Percentiles rank a stretch among this genome's conserved stretches.
phyloP scores from a whole-genome alignment of 2,888 invertebrate species.

The Cenopis cana region DNA sequence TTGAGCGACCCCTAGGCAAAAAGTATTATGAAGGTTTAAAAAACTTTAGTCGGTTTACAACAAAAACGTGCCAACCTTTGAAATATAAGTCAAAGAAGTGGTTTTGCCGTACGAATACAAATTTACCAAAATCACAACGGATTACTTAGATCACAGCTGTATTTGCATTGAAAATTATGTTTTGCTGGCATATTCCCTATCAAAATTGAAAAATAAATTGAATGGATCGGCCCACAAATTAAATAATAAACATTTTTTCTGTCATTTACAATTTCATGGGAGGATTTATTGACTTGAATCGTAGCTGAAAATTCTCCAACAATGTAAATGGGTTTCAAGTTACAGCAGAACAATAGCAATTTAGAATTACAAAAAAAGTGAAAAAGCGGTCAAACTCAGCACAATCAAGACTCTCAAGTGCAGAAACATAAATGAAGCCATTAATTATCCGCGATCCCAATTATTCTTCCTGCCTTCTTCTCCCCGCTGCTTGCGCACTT shows the following conservation, averaged over 20 bases:
- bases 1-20: conserved; percentile 44
- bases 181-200: conserved; percentile 23
- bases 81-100: conserved; percentile 24
- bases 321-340: conserved; percentile 49
- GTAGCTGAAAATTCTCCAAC: conserved; percentile 36
- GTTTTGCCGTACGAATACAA: conserved; percentile 16
- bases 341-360: conserved; percentile 75
- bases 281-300: conserved; percentile 41
- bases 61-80: conserved; percentile 36
- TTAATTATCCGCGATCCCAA: conserved; percentile 82
- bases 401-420: conserved; percentile 82
- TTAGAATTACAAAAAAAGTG: conserved; percentile 72
- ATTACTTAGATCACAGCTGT: conserved; percentile 28
- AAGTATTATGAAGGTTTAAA: conserved; percentile 43
- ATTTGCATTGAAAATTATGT: conserved; percentile 23
- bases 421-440: conserved; percentile 85
- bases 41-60: conserved; percentile 39
- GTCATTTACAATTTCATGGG: conserved; percentile 34
- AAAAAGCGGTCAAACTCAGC: conserved; percentile 65
- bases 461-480: conserved; percentile 70
- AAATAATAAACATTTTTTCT: conserved; percentile 35
- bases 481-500: conserved; percentile 55
- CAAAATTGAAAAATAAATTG: conserved; percentile 31
- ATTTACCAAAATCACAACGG: conserved; percentile 25
- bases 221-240: conserved; percentile 32